phyloP scores from a whole-genome alignment of 1,140 invertebrate species.

The Druon quercuslanigerum region DNA sequence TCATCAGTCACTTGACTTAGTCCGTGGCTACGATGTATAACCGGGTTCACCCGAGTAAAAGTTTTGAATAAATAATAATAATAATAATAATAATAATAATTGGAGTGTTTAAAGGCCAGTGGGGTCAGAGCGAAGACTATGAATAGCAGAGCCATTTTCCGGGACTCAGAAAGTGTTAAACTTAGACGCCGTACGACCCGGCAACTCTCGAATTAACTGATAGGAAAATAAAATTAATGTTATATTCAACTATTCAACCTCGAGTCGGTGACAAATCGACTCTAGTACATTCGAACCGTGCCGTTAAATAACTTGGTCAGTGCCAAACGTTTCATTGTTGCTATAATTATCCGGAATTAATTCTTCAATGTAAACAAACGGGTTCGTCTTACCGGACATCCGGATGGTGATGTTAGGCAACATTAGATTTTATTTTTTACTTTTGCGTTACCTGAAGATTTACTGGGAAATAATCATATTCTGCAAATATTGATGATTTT shows the following conservation, averaged over 20 bases:
- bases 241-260: slow-evolving; percentile 25
- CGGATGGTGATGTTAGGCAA: too few relatives aligned
- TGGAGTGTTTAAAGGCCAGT: slow-evolving; percentile 54
- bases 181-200: slow-evolving; percentile 57
- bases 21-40: too few relatives aligned
- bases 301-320: slow-evolving; percentile 40
- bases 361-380: slow-evolving; percentile 24
- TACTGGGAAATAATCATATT: too few relatives aligned
- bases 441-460: too few relatives aligned
- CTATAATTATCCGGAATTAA: slow-evolving; percentile 27
- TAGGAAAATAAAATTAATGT: slow-evolving; percentile 34
- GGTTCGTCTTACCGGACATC: background rate
- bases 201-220: slow-evolving; percentile 45
- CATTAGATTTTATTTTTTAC: too few relatives aligned
- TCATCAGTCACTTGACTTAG: too few relatives aligned
- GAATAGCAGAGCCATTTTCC: slow-evolving; percentile 68
- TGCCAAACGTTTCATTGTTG: slow-evolving; percentile 34
- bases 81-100: slow-evolving; percentile 53
- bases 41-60: too few relatives aligned
- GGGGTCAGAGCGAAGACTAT: slow-evolving; percentile 63
- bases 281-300: slow-evolving; percentile 11
- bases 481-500: too few relatives aligned
- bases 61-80: too few relatives aligned
- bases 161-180: slow-evolving; percentile 63
- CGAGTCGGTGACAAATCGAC: background rate